Evolutionary conservation across 2,113 vertebrate genomes (phyloP), one percentile per base, ranked within the genome.

Genomic region (Bubo blakistoni): DNA sequence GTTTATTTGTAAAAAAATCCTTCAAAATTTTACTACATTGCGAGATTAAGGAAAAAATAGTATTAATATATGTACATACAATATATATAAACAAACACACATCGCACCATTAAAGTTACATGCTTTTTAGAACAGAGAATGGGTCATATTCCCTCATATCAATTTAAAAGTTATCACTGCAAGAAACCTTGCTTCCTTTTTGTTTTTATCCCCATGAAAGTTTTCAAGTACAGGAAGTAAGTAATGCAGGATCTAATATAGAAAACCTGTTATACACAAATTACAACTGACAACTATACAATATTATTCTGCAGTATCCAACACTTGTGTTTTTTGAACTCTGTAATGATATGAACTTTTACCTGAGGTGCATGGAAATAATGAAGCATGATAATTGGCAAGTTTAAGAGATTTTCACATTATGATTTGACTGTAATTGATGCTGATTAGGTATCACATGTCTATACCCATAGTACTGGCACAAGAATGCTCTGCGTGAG

Each of bases 41-140:
- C 94, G 96, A 98, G 97, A 97, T 98, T 98, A 97, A 97, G 96
- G 95, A 98, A 98, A 98, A 98, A 98, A 98, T 97, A 98, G 96
- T 98, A 97, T 97, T 97, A 97, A 98, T 98, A 96, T 98, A 98
- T 97, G 52, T 98, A 98, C 98, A 97, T 97, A 98, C 96, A 94
- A 92, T 96, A 96, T 96, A 97, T 97, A 96, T 95, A 97, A 88
- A 96, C 85, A 97, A 78, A 97, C 94, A 97, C 95, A 97, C 93
- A 95, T 95, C 90, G 96, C 97, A 97, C 97, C 83, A 97, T 97
- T 93, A 95, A 97, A 94, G 95, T 98, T 94, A 98, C 98, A 98
- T 98, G 98, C 98, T 98, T 98, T 98, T 96, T 84, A 87, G 55
- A 97, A 96, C 97, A 95, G 95, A 98, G 95, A 98, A 96, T 72